Conservation (phyloP, 1,140 invertebrate species). For the Zaprionus vittiger region DNA sequence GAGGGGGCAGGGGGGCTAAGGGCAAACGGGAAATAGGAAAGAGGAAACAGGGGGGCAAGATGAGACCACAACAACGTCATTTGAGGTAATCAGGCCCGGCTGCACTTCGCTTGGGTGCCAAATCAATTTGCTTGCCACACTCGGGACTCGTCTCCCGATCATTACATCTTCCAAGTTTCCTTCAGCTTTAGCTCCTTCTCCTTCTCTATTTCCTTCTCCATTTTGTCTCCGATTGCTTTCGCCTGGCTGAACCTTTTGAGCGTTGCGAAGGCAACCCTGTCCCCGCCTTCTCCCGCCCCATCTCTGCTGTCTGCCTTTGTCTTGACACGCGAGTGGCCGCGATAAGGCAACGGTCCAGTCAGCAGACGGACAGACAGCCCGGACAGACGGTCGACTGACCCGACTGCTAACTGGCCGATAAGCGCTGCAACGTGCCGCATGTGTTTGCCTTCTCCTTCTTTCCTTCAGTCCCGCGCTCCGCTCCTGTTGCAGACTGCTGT, state of each 20-base stretch:
- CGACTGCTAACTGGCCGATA: conserved; percentile 65
- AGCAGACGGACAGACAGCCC: conserved; percentile 10
- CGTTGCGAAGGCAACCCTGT: conserved; percentile 6
- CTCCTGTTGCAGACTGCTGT: conserved; percentile 60
- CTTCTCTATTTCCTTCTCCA: not conserved
- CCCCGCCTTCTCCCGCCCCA: not conserved
- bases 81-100: conserved; percentile 41
- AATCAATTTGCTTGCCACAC: conserved; percentile 42
- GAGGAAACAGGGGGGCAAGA: not conserved
- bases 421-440: conserved; percentile 41
- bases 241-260: conserved; percentile 35
- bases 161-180: not conserved
- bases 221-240: not conserved
- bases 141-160: not conserved
- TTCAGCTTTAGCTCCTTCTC: not conserved
- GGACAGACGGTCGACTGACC: conserved; percentile 32
- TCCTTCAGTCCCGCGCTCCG: not conserved
- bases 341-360: conserved; percentile 54
- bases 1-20: not conserved
- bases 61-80: conserved; percentile 23
- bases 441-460: not conserved
- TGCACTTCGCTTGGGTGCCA: conserved; percentile 23
- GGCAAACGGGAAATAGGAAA: too few species aligned
- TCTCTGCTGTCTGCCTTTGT: conserved; percentile 9
- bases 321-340: conserved; percentile 32